phyloP scores from a whole-genome alignment of 2,888 invertebrate genomes.

The Macaria liturata region DNA sequence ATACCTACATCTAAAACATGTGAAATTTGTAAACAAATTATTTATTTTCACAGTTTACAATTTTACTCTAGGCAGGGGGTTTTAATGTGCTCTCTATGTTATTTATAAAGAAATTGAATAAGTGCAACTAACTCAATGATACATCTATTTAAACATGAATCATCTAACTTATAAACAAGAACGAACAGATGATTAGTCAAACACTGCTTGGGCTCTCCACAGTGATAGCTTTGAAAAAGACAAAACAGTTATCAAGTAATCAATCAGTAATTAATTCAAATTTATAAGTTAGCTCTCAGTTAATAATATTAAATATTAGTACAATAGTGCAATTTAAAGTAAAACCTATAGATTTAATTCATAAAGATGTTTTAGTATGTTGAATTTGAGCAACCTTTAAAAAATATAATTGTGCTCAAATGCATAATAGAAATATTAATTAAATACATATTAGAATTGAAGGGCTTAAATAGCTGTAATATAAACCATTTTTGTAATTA shows the following conservation, averaged over 20 bases:
- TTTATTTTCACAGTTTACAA: neutral
- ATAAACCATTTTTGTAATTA: too few species aligned
- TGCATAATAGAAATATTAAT: neutral
- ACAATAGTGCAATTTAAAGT: neutral
- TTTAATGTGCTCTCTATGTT: too few species aligned
- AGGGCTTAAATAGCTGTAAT: too few species aligned
- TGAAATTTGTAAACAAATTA: neutral
- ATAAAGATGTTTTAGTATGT: neutral
- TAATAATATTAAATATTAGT: constrained; percentile 7
- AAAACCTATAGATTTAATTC: constrained; percentile 2
- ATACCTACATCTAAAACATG: neutral
- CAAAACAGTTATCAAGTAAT: too few species aligned
- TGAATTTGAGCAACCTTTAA: constrained; percentile 7
- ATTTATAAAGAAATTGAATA: neutral
- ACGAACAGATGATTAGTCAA: too few species aligned
- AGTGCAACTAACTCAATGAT: neutral
- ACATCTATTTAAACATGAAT: neutral
- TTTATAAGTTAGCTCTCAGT: neutral
- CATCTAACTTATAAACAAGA: neutral
- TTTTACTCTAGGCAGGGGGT: too few species aligned
- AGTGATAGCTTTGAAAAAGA: too few species aligned
- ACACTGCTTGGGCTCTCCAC: too few species aligned
- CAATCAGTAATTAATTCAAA: too few species aligned
- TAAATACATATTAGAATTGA: too few species aligned
- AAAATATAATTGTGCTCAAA: constrained; percentile 16